Percentiles rank a stretch among this genome's conserved stretches.
phyloP scores from a whole-genome alignment of 2,797 vertebrate genomes.

The Gobio occitaniae region DNA sequence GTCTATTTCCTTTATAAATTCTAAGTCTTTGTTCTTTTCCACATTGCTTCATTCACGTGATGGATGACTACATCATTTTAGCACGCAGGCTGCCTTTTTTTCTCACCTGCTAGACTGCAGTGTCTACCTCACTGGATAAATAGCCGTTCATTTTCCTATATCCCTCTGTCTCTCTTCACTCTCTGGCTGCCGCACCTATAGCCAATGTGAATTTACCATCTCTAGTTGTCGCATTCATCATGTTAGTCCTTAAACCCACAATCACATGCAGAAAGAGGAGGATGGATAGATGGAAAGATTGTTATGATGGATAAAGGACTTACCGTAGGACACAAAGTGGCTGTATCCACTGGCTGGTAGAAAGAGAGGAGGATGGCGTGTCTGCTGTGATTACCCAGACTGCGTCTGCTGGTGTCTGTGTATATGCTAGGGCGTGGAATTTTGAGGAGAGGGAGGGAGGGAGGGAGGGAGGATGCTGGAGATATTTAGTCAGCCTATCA shows the following conservation, averaged over 20 bases:
- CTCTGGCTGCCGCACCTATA: constrained; percentile 51
- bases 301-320: constrained; percentile 42
- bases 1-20: constrained; percentile 37
- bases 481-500: constrained; percentile 42
- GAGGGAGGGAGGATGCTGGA: constrained; percentile 36
- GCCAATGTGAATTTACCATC: constrained; percentile 27
- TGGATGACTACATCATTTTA: constrained; percentile 1
- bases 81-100: constrained; percentile 49
- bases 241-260: not conserved
- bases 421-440: constrained; percentile 72
- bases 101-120: not conserved
- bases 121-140: constrained; percentile 41
- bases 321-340: constrained; percentile 40
- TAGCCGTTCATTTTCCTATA: constrained; percentile 23
- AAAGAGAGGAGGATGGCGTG: constrained; percentile 66
- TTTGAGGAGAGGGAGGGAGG: constrained; percentile 64
- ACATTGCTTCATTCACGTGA: constrained; percentile 18
- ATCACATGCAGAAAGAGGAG: constrained; percentile 42
- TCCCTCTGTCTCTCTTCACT: constrained; percentile 31
- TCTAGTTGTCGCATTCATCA: not conserved
- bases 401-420: constrained; percentile 73
- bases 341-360: constrained; percentile 60
- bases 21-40: constrained; percentile 70
- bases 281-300: not conserved
- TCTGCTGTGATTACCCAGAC: constrained; percentile 44